These are phyloP conservation scores for Apamea sordens DNA, from an alignment of 2,888 invertebrate genomes.

Conservation along the genomic window DNA sequence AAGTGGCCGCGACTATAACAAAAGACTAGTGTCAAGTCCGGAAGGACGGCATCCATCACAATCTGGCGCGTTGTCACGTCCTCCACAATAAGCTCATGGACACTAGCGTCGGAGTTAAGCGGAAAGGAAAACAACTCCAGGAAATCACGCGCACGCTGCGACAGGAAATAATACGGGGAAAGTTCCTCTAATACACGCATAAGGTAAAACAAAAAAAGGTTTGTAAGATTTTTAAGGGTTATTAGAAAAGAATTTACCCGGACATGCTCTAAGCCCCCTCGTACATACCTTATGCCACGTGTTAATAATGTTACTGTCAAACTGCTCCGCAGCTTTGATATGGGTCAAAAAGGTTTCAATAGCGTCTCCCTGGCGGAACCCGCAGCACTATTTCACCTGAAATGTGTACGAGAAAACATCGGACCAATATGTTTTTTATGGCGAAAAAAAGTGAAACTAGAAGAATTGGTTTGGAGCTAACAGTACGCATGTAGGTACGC, in stretches of 20 bases:
- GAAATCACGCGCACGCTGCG: conserved; percentile 63
- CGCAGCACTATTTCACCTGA: conserved; percentile 77
- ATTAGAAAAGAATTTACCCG: conserved; percentile 75
- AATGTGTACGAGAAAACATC: conserved; percentile 73
- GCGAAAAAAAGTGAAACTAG: conserved; percentile 69
- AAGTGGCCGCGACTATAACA: conserved; percentile 62
- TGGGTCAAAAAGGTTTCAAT: conserved; percentile 84
- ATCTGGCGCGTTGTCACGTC: conserved; percentile 64
- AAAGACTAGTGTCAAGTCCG: conserved; percentile 65
- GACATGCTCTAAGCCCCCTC: conserved; percentile 70
- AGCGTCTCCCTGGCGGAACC: conserved; percentile 72
- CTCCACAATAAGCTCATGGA: conserved; percentile 61
- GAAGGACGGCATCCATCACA: conserved; percentile 68
- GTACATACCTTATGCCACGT: conserved; percentile 76
- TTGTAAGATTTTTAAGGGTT: conserved; percentile 77
- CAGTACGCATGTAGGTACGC: conserved; percentile 65
- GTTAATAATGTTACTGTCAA: conserved; percentile 87
- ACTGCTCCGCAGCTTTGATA: conserved; percentile 80
- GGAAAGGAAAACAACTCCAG: conserved; percentile 63
- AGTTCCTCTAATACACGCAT: conserved; percentile 52
- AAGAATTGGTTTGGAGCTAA: conserved; percentile 69
- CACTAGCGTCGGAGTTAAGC: conserved; percentile 56
- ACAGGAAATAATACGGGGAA: conserved; percentile 53
- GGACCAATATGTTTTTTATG: conserved; percentile 78
- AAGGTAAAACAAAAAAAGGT: conserved; percentile 72